Conservation (phyloP, 2,113 vertebrate genomes). For the Stegastes partitus region DNA sequence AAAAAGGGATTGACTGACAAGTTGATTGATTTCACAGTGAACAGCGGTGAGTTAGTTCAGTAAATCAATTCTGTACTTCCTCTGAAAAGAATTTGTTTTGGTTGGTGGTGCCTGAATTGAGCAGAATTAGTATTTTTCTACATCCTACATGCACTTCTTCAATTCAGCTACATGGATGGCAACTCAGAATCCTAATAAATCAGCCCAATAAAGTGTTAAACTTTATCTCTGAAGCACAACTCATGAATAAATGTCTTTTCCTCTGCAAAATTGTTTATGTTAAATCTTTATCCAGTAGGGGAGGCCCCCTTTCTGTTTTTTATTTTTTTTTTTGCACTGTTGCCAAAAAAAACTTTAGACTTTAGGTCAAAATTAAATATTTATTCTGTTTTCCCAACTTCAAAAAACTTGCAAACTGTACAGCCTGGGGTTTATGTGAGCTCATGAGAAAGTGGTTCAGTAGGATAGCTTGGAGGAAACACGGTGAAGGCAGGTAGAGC, state of each 20-base stretch:
- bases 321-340: not conserved
- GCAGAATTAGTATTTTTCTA: not conserved
- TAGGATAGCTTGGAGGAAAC: constrained; percentile 42
- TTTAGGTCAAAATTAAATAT: constrained; percentile 70
- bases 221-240: constrained; percentile 1
- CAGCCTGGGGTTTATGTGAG: constrained; percentile 32
- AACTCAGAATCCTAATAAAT: constrained; percentile 6
- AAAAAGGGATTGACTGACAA: constrained; percentile 50
- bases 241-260: constrained; percentile 1
- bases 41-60: constrained; percentile 36
- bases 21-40: constrained; percentile 51
- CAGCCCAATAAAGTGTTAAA: not conserved
- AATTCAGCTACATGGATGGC: not conserved
- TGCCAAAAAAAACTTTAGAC: constrained; percentile 26
- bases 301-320: not conserved
- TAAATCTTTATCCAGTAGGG: constrained; percentile 21
- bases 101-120: not conserved
- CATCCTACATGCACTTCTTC: not conserved
- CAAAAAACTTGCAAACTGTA: constrained; percentile 42
- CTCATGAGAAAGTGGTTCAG: constrained; percentile 36
- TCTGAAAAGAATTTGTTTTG: constrained; percentile 44
- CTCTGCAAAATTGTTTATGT: constrained; percentile 16
- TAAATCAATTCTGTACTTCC: constrained; percentile 53
- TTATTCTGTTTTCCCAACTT: constrained; percentile 61
- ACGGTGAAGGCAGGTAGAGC: not conserved